These are phyloP conservation scores for Euthynnus affinis DNA, from an alignment of 2,797 vertebrate species.

Conservation along the genomic window DNA sequence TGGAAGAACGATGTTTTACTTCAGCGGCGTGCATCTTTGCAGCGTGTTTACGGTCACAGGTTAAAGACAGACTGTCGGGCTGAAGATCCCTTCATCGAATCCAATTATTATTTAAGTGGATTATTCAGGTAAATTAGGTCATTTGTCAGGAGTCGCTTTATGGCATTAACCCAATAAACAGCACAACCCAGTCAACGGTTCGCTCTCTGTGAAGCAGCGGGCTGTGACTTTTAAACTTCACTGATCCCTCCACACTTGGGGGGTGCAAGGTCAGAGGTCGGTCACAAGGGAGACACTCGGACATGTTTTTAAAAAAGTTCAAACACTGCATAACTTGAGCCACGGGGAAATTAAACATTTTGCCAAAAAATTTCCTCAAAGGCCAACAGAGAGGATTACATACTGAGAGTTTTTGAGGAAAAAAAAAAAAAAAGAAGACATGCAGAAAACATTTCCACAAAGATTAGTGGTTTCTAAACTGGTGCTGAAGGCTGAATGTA, in stretches of 20 bases:
- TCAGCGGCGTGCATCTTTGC: background rate
- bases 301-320: too few species aligned
- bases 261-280: background rate
- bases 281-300: background rate
- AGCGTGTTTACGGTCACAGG: background rate
- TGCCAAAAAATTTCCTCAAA: slow-evolving; percentile 8
- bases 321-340: background rate
- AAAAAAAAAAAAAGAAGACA: too few species aligned
- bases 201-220: background rate
- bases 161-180: slow-evolving; percentile 27
- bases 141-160: slow-evolving; percentile 45
- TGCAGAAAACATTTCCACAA: background rate
- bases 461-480: background rate
- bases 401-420: background rate
- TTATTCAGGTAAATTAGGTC: slow-evolving; percentile 56
- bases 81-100: slow-evolving; percentile 49
- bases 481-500: background rate
- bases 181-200: slow-evolving; percentile 15
- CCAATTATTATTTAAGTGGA: slow-evolving; percentile 69
- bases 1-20: background rate
- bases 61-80: slow-evolving; percentile 22
- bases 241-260: too few species aligned
- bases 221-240: background rate
- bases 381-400: slow-evolving; percentile 5
- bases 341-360: background rate